A percentile compares a stretch with the other conserved stretches of the same genome.
These are phyloP conservation scores for Myotis planiceps DNA, from an alignment of 2,797 vertebrate species.

Conservation along the genomic window DNA sequence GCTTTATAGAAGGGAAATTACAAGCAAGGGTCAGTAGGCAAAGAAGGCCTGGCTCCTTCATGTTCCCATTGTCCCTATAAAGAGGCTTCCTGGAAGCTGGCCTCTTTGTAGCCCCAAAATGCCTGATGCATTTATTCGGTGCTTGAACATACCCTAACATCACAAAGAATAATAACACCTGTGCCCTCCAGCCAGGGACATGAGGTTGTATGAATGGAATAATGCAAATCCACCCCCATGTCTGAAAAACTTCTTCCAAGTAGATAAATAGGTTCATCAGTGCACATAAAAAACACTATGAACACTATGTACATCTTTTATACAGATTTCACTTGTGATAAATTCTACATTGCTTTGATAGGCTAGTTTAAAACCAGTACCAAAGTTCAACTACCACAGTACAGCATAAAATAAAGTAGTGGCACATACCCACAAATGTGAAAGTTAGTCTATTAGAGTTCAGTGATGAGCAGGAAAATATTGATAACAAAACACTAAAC, in stretches of 20 bases:
- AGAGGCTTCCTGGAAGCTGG: background rate
- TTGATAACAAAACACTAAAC: constrained; percentile 29
- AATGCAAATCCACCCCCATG: background rate
- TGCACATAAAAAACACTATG: background rate
- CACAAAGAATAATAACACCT: background rate
- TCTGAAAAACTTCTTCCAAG: constrained; percentile 10
- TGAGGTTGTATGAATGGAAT: background rate
- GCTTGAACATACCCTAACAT: background rate
- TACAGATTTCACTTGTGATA: background rate
- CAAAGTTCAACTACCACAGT: background rate
- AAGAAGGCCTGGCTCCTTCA: background rate
- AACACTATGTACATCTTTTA: background rate
- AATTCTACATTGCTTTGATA: background rate
- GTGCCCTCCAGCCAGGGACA: background rate
- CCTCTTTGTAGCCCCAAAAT: background rate
- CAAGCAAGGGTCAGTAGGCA: background rate
- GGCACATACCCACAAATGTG: background rate
- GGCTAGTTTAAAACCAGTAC: background rate
- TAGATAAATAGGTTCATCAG: background rate
- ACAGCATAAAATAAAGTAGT: background rate
- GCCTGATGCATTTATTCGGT: background rate
- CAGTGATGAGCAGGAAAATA: background rate
- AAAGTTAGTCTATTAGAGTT: background rate
- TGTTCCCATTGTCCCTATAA: background rate
- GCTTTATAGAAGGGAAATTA: background rate